These are phyloP conservation scores for Entelurus aequoreus DNA, from an alignment of 2,113 vertebrate genomes.

Conservation along the genomic window DNA sequence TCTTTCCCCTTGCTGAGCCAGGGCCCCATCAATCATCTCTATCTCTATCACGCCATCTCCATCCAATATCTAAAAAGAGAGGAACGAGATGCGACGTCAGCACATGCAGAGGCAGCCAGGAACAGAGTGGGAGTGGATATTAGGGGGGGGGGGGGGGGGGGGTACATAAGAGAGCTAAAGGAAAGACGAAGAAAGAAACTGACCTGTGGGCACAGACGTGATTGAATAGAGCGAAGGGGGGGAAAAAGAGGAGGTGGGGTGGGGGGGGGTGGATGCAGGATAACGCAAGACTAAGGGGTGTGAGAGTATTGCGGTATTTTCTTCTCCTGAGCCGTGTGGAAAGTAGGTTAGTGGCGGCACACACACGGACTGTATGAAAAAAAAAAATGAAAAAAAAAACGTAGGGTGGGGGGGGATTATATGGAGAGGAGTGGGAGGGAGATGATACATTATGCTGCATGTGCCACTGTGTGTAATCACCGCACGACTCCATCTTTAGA, in stretches of 20 bases:
- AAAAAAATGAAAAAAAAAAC: background rate
- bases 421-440: constrained; percentile 20
- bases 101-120: constrained; percentile 34
- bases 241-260: constrained; percentile 1
- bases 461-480: constrained; percentile 10
- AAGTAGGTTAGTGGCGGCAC: constrained; percentile 54
- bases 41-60: constrained; percentile 44
- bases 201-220: constrained; percentile 56
- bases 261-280: constrained; percentile 26
- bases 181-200: constrained; percentile 16
- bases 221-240: constrained; percentile 42
- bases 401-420: constrained; percentile 9
- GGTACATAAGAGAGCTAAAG: constrained; percentile 13
- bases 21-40: constrained; percentile 55
- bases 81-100: constrained; percentile 52
- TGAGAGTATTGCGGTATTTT: constrained; percentile 55
- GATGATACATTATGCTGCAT: constrained; percentile 38
- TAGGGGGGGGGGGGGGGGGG: constrained; percentile 1
- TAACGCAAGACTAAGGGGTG: constrained; percentile 31
- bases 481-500: background rate
- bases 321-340: constrained; percentile 22
- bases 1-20: constrained; percentile 26
- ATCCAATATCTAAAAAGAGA: constrained; percentile 44
- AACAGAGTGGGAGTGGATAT: constrained; percentile 7
- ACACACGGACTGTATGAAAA: background rate